Evolutionary conservation across 2,113 vertebrate species (phyloP).

Genomic region (Eulemur rufifrons): DNA sequence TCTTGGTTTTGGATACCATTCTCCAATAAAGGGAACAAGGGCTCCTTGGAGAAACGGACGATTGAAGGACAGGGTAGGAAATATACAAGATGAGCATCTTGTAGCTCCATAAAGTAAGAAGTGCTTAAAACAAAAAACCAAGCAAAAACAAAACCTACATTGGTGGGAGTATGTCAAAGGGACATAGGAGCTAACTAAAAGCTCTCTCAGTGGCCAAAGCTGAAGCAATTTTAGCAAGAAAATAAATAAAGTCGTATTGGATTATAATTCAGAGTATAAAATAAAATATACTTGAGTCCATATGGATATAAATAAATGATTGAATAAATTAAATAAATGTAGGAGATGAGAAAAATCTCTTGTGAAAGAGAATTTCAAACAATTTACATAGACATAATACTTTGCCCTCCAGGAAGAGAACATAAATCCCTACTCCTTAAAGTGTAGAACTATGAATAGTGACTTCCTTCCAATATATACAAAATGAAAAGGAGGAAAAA

Average conservation of each 20-base stretch:
- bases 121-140: not conserved
- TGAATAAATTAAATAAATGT: not conserved
- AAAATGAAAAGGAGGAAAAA: not conserved
- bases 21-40: not conserved
- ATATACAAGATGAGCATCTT: not conserved
- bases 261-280: slow-evolving; percentile 6
- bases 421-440: not conserved
- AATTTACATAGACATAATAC: not conserved
- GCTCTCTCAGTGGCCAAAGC: not conserved
- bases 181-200: not conserved
- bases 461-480: not conserved
- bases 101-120: not conserved
- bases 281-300: not conserved
- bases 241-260: not conserved
- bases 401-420: not conserved
- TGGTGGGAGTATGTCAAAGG: not conserved
- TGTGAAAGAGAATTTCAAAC: not conserved
- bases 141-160: no score
- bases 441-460: not conserved
- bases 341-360: not conserved
- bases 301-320: not conserved
- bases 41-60: not conserved
- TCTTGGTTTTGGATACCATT: not conserved
- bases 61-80: not conserved
- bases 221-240: slow-evolving; percentile 6